phyloP scores from a whole-genome alignment of 2,797 vertebrate species.

The Choloepus didactylus region DNA sequence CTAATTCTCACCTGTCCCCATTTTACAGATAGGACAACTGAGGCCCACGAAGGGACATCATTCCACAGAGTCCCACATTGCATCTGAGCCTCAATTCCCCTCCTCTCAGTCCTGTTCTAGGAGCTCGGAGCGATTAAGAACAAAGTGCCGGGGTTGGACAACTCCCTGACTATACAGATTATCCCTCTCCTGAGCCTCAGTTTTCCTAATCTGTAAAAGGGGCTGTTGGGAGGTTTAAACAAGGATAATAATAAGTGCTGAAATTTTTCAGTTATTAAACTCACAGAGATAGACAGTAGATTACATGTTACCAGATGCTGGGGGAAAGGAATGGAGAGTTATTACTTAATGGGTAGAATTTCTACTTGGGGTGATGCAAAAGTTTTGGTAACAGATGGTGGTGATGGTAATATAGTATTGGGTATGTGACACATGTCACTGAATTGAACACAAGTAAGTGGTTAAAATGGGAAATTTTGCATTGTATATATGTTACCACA shows the following conservation, averaged over 20 bases:
- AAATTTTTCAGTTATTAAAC: no score
- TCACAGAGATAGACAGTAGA: no score
- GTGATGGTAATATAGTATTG: no score
- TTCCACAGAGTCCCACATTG: neutral
- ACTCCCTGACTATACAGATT: neutral
- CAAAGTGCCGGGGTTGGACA: neutral
- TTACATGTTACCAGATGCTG: no score
- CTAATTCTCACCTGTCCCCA: neutral
- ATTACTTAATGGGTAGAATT: no score
- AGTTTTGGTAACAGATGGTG: no score
- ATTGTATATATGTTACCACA: no score
- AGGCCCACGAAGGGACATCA: neutral
- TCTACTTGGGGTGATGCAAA: no score
- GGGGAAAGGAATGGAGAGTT: no score
- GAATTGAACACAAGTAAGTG: no score
- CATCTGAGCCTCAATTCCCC: neutral
- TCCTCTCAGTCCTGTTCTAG: neutral
- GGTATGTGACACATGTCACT: no score
- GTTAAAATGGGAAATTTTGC: no score
- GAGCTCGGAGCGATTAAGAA: neutral
- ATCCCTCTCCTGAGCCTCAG: neutral
- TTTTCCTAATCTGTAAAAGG: neutral
- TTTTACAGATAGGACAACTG: neutral
- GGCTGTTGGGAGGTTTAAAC: neutral
- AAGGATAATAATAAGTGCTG: neutral